Evolutionary conservation across 2,888 invertebrate genomes (phyloP), one percentile per base, ranked within the genome.

Genomic region (Mechanitis messenoides): DNA sequence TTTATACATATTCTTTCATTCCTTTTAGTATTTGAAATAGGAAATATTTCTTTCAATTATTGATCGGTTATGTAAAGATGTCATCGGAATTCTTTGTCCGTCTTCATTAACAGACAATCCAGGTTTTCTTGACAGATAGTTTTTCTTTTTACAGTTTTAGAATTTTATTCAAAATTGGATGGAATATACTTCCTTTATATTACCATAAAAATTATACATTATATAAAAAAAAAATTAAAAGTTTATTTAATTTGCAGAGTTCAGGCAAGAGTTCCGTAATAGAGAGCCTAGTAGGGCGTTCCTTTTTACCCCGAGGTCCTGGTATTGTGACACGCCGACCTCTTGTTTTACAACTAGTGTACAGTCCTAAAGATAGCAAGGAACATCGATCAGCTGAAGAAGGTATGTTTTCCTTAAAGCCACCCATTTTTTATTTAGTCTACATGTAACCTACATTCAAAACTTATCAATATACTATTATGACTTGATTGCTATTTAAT

Each of bases 221-320:
- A 5, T 42, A 42, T 1, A 42, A 42, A 9, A 42, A 42, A 2
- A 42, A 1, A 42, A 5, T 3, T n/a, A 46, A 28, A 46, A 9
- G 12, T 68, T 63, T 56, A 50, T 20, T 20, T 20, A 67, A 53
- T 33, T 67, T 63, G 65, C 88, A 99, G 98, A 99, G 99, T 89
- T 98, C 99, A 55, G 99, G 99, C 56, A 99, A 99, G 91, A 99
- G 98, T 91, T 99, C 99, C 35, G 99, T 99, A 20, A 94, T 99
- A 71, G 99, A 99, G 87, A 97, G 98, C 83, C 91, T 99, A 55
- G 99, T 99, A 6, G 99, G 99, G 0, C 94, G 95, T 65, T 98
- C 99, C 56, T 99, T 99, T 89, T 90, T 99, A 66, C 99, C 99
- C 3, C 92, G 99, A 71, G 99, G 99, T 9, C 95, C 96, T 58